These are phyloP conservation scores for Ditylenchus weischeri DNA, from an alignment of 2,888 invertebrate genomes.

Conservation along the genomic window DNA sequence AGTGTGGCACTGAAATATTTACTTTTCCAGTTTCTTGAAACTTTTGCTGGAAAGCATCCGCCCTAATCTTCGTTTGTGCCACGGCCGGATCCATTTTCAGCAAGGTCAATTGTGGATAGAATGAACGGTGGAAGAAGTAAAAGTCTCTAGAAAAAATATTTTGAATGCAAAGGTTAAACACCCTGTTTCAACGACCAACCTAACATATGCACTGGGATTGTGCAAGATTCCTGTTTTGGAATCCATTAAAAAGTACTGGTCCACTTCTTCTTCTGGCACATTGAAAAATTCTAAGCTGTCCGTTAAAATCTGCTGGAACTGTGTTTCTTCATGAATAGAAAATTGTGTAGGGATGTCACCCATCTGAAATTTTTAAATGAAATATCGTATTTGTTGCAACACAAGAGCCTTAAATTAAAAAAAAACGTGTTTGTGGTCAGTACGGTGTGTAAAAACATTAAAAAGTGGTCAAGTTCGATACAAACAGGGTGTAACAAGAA, in stretches of 20 bases:
- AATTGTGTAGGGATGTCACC: constrained; percentile 85
- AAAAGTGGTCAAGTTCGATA: too few relatives aligned
- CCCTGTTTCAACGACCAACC: constrained; percentile 25
- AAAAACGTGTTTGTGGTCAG: too few relatives aligned
- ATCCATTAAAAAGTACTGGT: constrained; percentile 91
- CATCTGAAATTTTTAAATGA: too few relatives aligned
- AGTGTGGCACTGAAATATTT: constrained; percentile 61
- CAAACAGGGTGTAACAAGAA: too few relatives aligned
- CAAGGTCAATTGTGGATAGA: constrained; percentile 91
- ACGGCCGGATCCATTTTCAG: constrained; percentile 87
- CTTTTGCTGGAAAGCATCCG: constrained; percentile 77
- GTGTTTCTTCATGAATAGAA: constrained; percentile 75
- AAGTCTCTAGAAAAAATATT: constrained; percentile 83
- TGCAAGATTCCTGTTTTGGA: constrained; percentile 97
- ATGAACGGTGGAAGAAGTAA: constrained; percentile 90
- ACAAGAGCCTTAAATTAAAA: too few relatives aligned
- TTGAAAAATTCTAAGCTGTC: constrained; percentile 95
- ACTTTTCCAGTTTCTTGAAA: constrained; percentile 94
- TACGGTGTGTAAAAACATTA: too few relatives aligned
- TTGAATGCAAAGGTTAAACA: constrained; percentile 69
- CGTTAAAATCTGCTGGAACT: constrained; percentile 69
- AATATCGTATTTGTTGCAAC: too few relatives aligned
- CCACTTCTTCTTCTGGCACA: constrained; percentile 79
- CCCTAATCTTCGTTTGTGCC: constrained; percentile 75
- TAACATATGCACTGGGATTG: constrained; percentile 85